Conservation (phyloP, 2,113 vertebrate genomes). For the Carassius auratus region DNA sequence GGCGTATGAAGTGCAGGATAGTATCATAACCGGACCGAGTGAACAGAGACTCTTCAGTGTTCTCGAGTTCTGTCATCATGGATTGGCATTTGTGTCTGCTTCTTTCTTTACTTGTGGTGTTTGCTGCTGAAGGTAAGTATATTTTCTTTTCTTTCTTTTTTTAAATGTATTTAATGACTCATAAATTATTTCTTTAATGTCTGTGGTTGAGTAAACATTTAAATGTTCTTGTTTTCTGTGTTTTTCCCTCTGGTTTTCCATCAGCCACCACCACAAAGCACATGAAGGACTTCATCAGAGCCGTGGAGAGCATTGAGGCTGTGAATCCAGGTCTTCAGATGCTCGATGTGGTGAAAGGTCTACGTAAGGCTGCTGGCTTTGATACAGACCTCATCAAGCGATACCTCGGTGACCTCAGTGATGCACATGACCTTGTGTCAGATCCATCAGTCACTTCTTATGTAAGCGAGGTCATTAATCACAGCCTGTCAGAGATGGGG, state of each 20-base stretch:
- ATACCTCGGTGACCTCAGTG: too few species aligned
- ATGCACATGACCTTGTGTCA: constrained; percentile 41
- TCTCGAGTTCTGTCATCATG: constrained; percentile 24
- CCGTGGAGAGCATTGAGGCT: constrained; percentile 71
- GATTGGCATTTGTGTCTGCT: constrained; percentile 34
- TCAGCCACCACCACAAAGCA: constrained; percentile 44
- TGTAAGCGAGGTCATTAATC: constrained; percentile 58
- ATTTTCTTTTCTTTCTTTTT: too few species aligned
- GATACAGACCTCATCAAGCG: too few species aligned
- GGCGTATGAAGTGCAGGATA: constrained; percentile 26
- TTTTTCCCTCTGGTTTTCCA: not conserved
- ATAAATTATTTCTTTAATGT: not conserved
- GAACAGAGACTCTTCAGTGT: not conserved
- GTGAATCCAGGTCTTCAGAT: constrained; percentile 4
- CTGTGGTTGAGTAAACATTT: not conserved
- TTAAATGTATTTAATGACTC: too few species aligned
- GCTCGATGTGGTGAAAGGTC: constrained; percentile 48
- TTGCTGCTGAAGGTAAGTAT: constrained; percentile 62
- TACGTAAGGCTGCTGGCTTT: constrained; percentile 51
- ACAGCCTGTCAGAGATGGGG: constrained; percentile 7
- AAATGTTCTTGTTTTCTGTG: not conserved
- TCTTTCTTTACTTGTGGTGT: constrained; percentile 53
- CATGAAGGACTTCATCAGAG: constrained; percentile 76
- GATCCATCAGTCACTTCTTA: constrained; percentile 53
- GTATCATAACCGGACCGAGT: not conserved